Conservation (phyloP, 2,888 invertebrate genomes). For the Hirudinaria manillensis region DNA sequence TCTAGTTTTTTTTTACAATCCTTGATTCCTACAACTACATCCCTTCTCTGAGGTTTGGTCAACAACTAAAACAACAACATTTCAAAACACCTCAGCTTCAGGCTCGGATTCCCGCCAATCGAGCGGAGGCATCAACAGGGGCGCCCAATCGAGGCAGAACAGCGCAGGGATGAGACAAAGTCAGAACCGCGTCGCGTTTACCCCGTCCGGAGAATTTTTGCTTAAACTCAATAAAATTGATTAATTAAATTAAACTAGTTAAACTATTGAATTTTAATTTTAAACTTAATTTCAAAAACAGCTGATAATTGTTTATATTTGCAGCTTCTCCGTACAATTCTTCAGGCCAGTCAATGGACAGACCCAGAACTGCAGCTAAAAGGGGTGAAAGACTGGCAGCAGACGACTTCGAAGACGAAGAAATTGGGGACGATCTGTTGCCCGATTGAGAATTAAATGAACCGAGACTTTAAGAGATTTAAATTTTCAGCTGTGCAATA, state of each 20-base stretch:
- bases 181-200: too few relatives aligned
- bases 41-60: too few relatives aligned
- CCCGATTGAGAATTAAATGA: constrained; percentile 59
- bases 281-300: too few relatives aligned
- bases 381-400: constrained; percentile 58
- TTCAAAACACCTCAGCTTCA: not conserved
- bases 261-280: too few relatives aligned
- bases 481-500: too few relatives aligned
- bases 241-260: too few relatives aligned
- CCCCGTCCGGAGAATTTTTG: too few relatives aligned
- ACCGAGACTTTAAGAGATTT: too few relatives aligned
- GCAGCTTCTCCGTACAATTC: constrained; percentile 55
- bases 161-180: constrained; percentile 19
- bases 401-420: constrained; percentile 68
- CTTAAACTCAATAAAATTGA: too few relatives aligned
- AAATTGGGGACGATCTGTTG: constrained; percentile 68
- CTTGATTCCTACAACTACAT: not conserved
- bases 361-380: constrained; percentile 56
- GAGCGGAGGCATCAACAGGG: constrained; percentile 11
- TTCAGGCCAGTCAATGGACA: constrained; percentile 53
- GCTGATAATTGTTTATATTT: too few relatives aligned
- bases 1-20: constrained; percentile 41
- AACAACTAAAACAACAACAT: not conserved
- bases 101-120: constrained; percentile 25
- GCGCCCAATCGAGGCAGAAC: constrained; percentile 18